These are phyloP conservation scores for Tapirus terrestris DNA, from an alignment of 2,113 vertebrate species.

Conservation along the genomic window DNA sequence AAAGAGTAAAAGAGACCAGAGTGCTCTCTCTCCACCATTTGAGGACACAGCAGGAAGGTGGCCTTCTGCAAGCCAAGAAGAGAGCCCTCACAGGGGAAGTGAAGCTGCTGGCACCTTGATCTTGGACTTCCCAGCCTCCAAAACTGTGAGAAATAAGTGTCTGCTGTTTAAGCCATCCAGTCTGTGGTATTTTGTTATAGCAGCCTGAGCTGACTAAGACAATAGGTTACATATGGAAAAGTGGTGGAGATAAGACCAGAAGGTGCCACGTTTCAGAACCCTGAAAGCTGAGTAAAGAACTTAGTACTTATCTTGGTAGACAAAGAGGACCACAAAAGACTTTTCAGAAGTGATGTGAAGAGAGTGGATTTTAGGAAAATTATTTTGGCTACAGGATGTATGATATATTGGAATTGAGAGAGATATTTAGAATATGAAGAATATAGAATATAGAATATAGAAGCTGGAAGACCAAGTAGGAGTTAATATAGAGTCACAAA, in stretches of 20 bases:
- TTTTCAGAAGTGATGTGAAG: background rate
- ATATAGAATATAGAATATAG: too few relatives aligned
- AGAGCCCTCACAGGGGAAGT: background rate
- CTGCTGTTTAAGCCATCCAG: background rate
- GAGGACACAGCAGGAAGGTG: background rate
- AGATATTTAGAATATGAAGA: background rate
- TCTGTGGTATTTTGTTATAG: background rate
- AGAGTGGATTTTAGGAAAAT: background rate
- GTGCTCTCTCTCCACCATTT: background rate
- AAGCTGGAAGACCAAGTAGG: background rate
- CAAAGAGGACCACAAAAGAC: background rate
- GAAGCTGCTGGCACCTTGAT: background rate
- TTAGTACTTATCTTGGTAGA: background rate
- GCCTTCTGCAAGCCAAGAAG: background rate
- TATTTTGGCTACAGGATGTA: background rate
- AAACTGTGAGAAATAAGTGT: background rate
- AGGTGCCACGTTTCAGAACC: background rate
- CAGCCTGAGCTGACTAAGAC: background rate
- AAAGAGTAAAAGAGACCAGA: background rate
- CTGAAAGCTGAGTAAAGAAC: background rate
- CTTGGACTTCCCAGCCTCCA: background rate
- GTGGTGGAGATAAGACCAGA: background rate
- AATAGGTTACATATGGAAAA: background rate
- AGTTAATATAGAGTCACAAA: background rate
- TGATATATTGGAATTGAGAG: background rate